These are phyloP conservation scores for Mallotus villosus DNA, from an alignment of 2,797 vertebrate genomes.

Conservation along the genomic window DNA sequence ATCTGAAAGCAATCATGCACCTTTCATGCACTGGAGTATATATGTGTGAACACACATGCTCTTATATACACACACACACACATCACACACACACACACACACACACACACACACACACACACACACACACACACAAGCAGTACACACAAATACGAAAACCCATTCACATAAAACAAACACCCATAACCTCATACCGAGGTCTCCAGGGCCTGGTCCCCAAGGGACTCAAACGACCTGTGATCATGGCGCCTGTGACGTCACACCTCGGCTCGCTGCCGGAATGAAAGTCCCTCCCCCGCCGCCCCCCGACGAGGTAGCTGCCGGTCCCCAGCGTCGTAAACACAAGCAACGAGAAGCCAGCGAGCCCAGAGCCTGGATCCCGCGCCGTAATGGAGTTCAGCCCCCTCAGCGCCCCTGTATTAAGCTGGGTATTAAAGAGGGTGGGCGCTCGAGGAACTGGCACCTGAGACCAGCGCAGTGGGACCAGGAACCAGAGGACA, in stretches of 20 bases:
- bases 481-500: slow-evolving; percentile 52
- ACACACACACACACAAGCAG: slow-evolving; percentile 11
- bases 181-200: slow-evolving; percentile 12
- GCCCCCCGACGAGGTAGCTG: slow-evolving; percentile 55
- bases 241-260: slow-evolving; percentile 48
- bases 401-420: slow-evolving; percentile 57
- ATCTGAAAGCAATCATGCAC: slow-evolving; percentile 10
- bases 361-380: slow-evolving; percentile 49
- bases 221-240: slow-evolving; percentile 48
- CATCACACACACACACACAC: slow-evolving; percentile 11
- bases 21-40: slow-evolving; percentile 20
- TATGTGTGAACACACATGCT: slow-evolving; percentile 23
- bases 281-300: slow-evolving; percentile 54
- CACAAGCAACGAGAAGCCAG: slow-evolving; percentile 55
- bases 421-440: slow-evolving; percentile 59
- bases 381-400: slow-evolving; percentile 71
- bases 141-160: not conserved
- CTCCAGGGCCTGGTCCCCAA: slow-evolving; percentile 3
- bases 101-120: slow-evolving; percentile 19
- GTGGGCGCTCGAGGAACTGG: slow-evolving; percentile 39
- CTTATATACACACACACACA: not conserved
- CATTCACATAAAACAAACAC: slow-evolving; percentile 1
- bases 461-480: slow-evolving; percentile 50
- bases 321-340: slow-evolving; percentile 63
- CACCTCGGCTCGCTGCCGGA: slow-evolving; percentile 39